Conservation (phyloP, 1,140 invertebrate genomes). For the Eriosoma lanigerum region DNA sequence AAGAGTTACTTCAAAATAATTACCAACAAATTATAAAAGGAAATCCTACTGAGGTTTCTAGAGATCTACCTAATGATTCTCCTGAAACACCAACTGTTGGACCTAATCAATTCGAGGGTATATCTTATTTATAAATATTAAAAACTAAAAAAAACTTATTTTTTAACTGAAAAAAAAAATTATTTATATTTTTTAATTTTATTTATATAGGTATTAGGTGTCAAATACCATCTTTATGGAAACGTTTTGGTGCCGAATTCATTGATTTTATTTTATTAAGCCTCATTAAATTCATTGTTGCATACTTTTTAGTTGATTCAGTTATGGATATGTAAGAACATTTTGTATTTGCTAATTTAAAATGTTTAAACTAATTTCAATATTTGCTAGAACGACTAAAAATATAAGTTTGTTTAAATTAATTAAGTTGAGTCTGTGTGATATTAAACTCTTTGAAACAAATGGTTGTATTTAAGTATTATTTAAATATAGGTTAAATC, state of each 20-base stretch:
- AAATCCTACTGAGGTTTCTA: background rate
- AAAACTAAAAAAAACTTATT: too few relatives aligned
- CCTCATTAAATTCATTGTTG: background rate
- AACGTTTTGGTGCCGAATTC: conserved; percentile 20
- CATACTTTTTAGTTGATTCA: conserved; percentile 34
- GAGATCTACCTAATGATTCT: background rate
- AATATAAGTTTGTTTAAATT: too few relatives aligned
- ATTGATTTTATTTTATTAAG: conserved; percentile 35
- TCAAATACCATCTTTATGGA: conserved; percentile 31
- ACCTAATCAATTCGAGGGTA: conserved; percentile 3
- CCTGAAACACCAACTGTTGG: background rate
- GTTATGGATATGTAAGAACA: conserved; percentile 25
- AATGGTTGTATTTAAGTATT: too few relatives aligned
- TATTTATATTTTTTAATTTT: background rate
- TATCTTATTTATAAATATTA: background rate
- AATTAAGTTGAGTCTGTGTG: too few relatives aligned
- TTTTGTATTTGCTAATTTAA: background rate
- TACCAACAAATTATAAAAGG: background rate
- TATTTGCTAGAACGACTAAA: background rate
- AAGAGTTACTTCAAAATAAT: background rate
- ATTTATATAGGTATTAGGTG: conserved; percentile 7
- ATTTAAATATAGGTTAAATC: too few relatives aligned
- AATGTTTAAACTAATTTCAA: background rate
- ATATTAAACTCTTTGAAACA: too few relatives aligned
- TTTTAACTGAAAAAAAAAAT: too few relatives aligned